Evolutionary conservation across 2,113 vertebrate species (phyloP).

Genomic region (Silurus asotus): DNA sequence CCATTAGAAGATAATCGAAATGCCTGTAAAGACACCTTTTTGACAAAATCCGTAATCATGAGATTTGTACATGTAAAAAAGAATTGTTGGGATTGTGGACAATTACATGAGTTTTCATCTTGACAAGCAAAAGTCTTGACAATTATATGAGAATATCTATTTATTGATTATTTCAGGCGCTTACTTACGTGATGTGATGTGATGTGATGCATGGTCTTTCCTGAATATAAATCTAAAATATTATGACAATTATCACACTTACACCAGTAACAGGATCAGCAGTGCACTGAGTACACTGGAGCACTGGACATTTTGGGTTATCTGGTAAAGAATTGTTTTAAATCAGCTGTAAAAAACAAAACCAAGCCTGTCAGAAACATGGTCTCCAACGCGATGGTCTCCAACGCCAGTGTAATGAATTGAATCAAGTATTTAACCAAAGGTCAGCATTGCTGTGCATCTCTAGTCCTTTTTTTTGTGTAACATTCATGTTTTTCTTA

Average conservation of each 20-base stretch:
- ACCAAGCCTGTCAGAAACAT: background rate
- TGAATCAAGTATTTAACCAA: background rate
- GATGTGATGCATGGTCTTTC: background rate
- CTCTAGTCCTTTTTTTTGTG: background rate
- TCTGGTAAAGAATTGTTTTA: no score
- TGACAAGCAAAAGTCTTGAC: background rate
- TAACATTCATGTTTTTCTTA: slow-evolving; percentile 1
- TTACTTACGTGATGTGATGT: no score
- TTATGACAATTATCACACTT: background rate
- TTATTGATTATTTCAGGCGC: background rate
- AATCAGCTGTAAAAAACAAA: background rate
- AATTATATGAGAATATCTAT: background rate
- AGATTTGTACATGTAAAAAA: background rate
- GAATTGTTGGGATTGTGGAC: background rate
- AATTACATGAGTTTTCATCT: background rate
- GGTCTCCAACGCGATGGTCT: background rate
- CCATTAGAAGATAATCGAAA: background rate
- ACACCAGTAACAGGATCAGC: background rate
- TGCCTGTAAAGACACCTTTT: background rate
- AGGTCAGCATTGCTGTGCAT: background rate
- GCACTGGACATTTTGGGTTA: background rate
- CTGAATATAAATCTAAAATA: background rate
- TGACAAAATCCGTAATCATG: background rate
- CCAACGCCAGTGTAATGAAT: background rate
- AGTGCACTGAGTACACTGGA: background rate